These are phyloP conservation scores for Cosmorhoe ocellata DNA, from an alignment of 2,888 invertebrate species.

Conservation along the genomic window DNA sequence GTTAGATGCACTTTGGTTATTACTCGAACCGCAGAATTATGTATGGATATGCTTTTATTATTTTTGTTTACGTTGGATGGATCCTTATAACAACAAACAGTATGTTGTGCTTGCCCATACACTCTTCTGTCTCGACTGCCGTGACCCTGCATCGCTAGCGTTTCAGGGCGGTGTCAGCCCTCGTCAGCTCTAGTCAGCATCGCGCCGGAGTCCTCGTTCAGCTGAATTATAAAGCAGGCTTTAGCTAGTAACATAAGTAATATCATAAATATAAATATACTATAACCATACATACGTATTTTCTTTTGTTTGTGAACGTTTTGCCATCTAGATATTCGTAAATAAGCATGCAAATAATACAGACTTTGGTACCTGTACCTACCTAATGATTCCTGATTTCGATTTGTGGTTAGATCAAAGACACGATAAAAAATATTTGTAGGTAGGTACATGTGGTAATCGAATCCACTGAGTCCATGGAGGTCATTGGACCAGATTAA, in stretches of 20 bases:
- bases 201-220: conserved; percentile 30
- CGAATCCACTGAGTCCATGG: neutral
- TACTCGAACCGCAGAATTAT: neutral
- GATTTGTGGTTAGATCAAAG: no score
- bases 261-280: neutral
- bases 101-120: neutral
- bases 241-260: neutral
- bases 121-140: conserved; percentile 11
- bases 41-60: no score
- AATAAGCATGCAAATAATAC: no score
- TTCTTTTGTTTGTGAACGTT: no score
- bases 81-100: neutral
- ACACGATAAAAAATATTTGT: no score
- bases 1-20: conserved; percentile 15
- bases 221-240: conserved; percentile 1
- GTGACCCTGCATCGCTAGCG: conserved; percentile 45
- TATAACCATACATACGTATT: no score
- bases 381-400: no score
- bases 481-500: conserved; percentile 17
- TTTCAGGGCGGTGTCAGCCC: conserved; percentile 39
- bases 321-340: no score
- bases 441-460: conserved; percentile 2
- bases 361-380: no score
- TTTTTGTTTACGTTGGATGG: no score
- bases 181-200: conserved; percentile 49